These are phyloP conservation scores for Gopherus evgoodei DNA, from an alignment of 2,113 vertebrate species.

Conservation along the genomic window DNA sequence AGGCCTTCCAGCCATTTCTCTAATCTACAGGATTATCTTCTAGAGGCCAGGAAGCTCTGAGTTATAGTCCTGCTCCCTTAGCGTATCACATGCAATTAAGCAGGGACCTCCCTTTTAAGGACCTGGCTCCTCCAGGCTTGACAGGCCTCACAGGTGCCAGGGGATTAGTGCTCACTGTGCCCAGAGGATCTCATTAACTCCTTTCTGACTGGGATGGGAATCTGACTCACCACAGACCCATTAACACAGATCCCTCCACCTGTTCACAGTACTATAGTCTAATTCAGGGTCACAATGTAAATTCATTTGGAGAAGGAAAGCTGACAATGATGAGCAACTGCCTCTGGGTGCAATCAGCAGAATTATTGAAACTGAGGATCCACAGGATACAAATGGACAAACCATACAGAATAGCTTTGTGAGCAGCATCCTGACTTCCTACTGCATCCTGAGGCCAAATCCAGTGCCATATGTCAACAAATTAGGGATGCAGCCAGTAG, in stretches of 20 bases:
- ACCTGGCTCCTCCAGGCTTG: neutral
- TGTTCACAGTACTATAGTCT: neutral
- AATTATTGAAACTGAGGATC: constrained; percentile 20
- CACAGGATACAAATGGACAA: neutral
- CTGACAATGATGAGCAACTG: constrained; percentile 10
- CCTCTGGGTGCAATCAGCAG: neutral
- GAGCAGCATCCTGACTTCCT: neutral
- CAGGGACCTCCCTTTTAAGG: neutral
- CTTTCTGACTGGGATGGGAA: neutral
- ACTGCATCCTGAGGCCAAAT: neutral
- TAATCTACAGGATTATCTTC: too few species aligned
- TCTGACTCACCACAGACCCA: neutral
- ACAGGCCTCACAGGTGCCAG: neutral
- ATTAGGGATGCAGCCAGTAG: neutral
- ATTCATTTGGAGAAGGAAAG: constrained; percentile 28
- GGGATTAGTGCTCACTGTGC: neutral
- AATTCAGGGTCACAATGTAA: constrained; percentile 4
- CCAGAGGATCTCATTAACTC: neutral
- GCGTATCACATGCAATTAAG: neutral
- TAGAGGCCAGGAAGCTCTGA: neutral
- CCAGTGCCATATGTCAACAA: neutral
- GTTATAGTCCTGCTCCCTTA: neutral
- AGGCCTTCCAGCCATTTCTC: neutral
- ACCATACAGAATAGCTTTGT: neutral
- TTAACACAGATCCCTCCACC: neutral